A percentile compares a stretch with the other conserved stretches of the same genome.
Evolutionary conservation across 1,140 invertebrate species (phyloP).

Genomic region (Cotesia chilonis): DNA sequence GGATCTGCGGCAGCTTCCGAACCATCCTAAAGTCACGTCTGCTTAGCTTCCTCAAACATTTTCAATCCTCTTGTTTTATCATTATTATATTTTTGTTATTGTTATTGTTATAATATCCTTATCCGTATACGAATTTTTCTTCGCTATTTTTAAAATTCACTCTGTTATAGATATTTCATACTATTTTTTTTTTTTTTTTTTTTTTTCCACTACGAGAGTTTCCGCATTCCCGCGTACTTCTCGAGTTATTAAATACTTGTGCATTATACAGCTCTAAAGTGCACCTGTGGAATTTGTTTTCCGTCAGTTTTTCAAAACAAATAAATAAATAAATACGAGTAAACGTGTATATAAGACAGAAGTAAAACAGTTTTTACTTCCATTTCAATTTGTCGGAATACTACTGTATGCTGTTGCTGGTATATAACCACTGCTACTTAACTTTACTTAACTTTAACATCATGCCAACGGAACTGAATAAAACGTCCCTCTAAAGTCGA

Average conservation of each 20-base stretch:
- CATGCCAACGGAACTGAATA: too few species aligned
- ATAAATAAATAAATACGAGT: too few species aligned
- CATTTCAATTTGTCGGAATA: too few species aligned
- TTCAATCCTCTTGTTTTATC: neutral
- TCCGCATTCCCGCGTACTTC: constrained; percentile 18
- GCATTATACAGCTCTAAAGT: neutral
- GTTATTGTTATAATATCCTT: neutral
- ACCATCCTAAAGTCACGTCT: constrained; percentile 30
- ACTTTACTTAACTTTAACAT: too few species aligned
- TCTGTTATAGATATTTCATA: neutral
- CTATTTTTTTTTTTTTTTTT: neutral
- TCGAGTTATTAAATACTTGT: constrained; percentile 23
- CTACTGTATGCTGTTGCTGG: too few species aligned
- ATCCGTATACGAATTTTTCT: neutral
- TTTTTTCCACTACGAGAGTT: neutral
- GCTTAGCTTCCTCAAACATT: constrained; percentile 24
- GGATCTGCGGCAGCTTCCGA: constrained; percentile 36
- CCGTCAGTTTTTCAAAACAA: neutral
- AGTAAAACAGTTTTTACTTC: too few species aligned
- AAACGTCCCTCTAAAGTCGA: too few species aligned
- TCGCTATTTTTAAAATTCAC: neutral
- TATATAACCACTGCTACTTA: too few species aligned
- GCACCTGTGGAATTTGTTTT: constrained; percentile 17
- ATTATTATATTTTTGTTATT: constrained; percentile 8
- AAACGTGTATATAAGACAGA: too few species aligned